Percentiles rank a stretch among this genome's conserved stretches.
These are phyloP conservation scores for Vulpes lagopus DNA, from an alignment of 2,113 vertebrate species.

Conservation along the genomic window DNA sequence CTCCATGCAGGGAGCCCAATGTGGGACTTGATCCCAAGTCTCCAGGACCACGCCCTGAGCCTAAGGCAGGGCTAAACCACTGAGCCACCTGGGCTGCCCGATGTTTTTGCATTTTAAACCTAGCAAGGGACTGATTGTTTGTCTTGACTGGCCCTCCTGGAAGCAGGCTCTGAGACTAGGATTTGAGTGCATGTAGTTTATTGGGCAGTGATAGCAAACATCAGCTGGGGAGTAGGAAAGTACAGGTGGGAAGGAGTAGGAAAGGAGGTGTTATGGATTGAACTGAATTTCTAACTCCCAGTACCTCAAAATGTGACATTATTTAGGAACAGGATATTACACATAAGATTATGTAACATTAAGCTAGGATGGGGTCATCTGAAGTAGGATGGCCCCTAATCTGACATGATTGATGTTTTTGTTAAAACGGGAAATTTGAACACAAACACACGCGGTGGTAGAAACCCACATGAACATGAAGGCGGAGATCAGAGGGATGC, in stretches of 20 bases:
- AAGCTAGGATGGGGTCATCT: not conserved
- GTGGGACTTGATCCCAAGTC: no score
- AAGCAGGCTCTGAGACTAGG: not conserved
- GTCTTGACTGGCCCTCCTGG: not conserved
- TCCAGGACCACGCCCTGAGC: no score
- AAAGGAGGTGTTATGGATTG: not conserved
- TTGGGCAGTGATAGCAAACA: not conserved
- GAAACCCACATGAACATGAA: not conserved
- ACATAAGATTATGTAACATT: not conserved
- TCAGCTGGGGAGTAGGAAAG: not conserved
- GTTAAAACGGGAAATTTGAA: not conserved
- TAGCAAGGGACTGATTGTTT: not conserved
- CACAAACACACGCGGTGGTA: not conserved
- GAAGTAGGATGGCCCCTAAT: not conserved
- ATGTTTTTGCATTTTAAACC: not conserved
- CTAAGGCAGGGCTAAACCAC: no score
- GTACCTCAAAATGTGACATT: not conserved
- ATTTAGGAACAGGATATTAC: not conserved
- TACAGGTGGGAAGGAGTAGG: not conserved
- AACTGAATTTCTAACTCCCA: not conserved
- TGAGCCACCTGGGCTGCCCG: no score
- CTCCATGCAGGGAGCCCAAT: no score
- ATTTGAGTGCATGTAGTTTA: not conserved
- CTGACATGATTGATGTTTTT: not conserved
- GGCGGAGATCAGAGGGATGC: not conserved